These are phyloP conservation scores for Drosophila picticornis DNA, from an alignment of 2,888 invertebrate genomes.

Conservation along the genomic window DNA sequence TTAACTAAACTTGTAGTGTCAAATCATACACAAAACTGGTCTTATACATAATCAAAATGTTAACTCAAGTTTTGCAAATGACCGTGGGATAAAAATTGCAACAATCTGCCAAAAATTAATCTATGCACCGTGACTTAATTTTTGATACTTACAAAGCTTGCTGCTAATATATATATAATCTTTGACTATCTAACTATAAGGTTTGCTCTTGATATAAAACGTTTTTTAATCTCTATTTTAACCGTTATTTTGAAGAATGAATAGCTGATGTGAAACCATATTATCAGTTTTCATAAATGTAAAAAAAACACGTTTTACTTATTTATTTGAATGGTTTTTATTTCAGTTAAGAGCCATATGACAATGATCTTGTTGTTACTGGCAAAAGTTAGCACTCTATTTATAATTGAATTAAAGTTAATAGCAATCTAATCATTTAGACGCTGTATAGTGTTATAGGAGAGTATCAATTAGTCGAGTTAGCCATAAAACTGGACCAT, in stretches of 20 bases:
- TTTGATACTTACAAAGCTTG: not conserved
- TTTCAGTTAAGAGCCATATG: not conserved
- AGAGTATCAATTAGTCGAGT: not conserved
- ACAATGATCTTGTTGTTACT: not conserved
- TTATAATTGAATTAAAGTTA: not conserved
- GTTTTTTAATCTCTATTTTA: too few species aligned
- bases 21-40: not conserved
- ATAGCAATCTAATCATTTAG: not conserved
- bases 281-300: not conserved
- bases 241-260: not conserved
- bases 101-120: not conserved
- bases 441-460: not conserved
- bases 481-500: not conserved
- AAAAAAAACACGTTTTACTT: not conserved
- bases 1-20: not conserved
- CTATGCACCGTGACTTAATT: not conserved
- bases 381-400: not conserved
- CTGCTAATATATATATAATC: not conserved
- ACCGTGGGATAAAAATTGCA: too few species aligned
- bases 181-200: not conserved
- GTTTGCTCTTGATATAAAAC: not conserved
- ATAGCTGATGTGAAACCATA: not conserved
- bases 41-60: not conserved
- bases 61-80: not conserved
- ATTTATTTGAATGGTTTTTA: not conserved